Evolutionary conservation across 2,888 invertebrate species (phyloP), one percentile per base, ranked within the genome.

Genomic region (Cantharis rustica): DNA sequence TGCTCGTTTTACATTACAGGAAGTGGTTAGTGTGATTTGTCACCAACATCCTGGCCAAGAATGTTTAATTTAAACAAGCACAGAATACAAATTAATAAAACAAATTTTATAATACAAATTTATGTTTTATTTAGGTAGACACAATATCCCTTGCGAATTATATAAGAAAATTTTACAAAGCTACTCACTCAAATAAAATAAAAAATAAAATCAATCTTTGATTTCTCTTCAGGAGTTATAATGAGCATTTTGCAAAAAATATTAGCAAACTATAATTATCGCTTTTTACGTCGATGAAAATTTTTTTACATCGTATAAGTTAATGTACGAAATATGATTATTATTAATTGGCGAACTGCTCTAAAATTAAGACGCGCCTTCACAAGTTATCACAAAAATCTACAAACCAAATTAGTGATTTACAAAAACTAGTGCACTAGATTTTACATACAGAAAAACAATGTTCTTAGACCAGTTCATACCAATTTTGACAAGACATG

Each of bases 91-190:
- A 82, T 82, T 81, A 81, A 83, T 80, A 81, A 79, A 71, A 72
- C 79, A 72, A 73, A 78, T 79, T 89, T 87, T 89, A 92, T 92
- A 92, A 92, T 92, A 92, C 92, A 92, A 92, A 92, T 92, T 92
- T 89, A 92, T 86, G 86, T 85, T 87, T 90, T 90, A 91, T 86
- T 87, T 90, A 90, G 90, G 91, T 91, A 92, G 92, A 92, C 92
- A 92, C 91, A 91, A 91, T 91, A 87, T 92, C 91, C 91, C 90
- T 91, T 91, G 92, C 91, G 91, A 91, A 91, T 91, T 85, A 87
- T 85, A 85, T 90, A 91, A 91, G 91, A 91, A 91, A 47, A 91
- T 91, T 91, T 91, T 92, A 92, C 91, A 92, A 92, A 92, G 92
- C 92, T 91, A 91, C 90, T 90, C 79, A 83, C 84, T 84, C 83